phyloP scores from a whole-genome alignment of 2,888 invertebrate genomes.

The Cerastis rubricosa region DNA sequence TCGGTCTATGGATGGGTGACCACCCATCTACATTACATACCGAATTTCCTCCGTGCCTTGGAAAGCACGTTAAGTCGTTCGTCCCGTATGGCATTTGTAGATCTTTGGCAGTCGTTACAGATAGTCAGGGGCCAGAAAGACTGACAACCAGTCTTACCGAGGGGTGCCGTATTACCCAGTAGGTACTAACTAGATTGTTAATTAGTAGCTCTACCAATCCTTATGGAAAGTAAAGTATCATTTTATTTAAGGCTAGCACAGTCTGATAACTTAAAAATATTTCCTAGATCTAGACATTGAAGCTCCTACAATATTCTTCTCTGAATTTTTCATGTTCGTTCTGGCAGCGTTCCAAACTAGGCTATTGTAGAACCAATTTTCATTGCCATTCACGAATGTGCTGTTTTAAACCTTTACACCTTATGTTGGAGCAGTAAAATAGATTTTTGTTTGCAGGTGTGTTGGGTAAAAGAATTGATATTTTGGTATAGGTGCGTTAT shows the following conservation, averaged over 20 bases:
- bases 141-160: no score
- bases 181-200: no score
- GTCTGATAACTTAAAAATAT: slow-evolving; percentile 33
- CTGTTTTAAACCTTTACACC: slow-evolving; percentile 1
- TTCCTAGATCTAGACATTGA: slow-evolving; percentile 34
- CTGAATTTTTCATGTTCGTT: slow-evolving; percentile 62
- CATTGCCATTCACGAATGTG: slow-evolving; percentile 15
- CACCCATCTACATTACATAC: no score
- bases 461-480: neutral
- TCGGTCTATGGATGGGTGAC: no score
- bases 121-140: no score
- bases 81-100: no score
- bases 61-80: no score
- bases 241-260: slow-evolving; percentile 21
- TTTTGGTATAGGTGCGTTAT: slow-evolving; percentile 24
- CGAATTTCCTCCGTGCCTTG: no score
- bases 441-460: slow-evolving; percentile 12
- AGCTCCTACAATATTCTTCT: slow-evolving; percentile 42
- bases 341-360: slow-evolving; percentile 60
- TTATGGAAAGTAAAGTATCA: slow-evolving; percentile 8
- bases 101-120: no score
- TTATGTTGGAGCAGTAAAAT: slow-evolving; percentile 4
- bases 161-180: no score
- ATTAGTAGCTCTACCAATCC: neutral
- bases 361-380: slow-evolving; percentile 46